Base-by-base conservation (phyloP, 1,140 invertebrate genomes). In the Popillia japonica region DNA sequence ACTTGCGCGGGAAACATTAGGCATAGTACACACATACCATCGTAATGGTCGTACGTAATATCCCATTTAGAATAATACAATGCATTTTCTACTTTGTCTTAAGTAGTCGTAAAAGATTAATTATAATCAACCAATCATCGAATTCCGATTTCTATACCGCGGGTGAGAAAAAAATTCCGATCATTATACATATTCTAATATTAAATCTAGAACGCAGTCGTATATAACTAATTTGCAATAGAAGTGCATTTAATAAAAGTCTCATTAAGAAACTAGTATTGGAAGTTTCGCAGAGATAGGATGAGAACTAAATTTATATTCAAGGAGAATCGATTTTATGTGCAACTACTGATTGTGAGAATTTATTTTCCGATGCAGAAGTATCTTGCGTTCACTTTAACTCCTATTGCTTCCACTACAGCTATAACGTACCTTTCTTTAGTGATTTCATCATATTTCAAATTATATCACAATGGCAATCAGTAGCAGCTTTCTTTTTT, bases 391-490 rank as follows among this genome's bases (percentile, higher is more conserved):
- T 64, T 64, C 23, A 23, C 23, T 64, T 64, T 20, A 64, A 23
- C 61, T 22, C 10, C 20, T n/a, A n/a, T n/a, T n/a, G n/a, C n/a
- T n/a, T n/a, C n/a, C n/a, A n/a, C n/a, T n/a, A n/a, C n/a, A n/a
- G n/a, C n/a, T n/a, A n/a, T n/a, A n/a, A n/a, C n/a, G 61, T 22
- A 64, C 17, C 11, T n/a, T n/a, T 27, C 61, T 23, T 64, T 64
- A 27, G 22, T 27, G 17, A 27, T 64, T n/a, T 64, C 20, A 20
- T 64, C 61, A 64, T 64, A 64, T 64, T 64, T 64, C 20, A 64
- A 64, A 64, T 64, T 64, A 64, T 64, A 64, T 64, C 61, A 64
- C 61, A 64, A 64, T 64, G 22, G 61, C 61, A 20, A 64, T 64
- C 61, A 27, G 61, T 64, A 23, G 61, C 0, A 9, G 17, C 61